These are phyloP conservation scores for Apostichopus californicus DNA, from an alignment of 35 echinoderm and acorn worm species.

Conservation along the genomic window DNA sequence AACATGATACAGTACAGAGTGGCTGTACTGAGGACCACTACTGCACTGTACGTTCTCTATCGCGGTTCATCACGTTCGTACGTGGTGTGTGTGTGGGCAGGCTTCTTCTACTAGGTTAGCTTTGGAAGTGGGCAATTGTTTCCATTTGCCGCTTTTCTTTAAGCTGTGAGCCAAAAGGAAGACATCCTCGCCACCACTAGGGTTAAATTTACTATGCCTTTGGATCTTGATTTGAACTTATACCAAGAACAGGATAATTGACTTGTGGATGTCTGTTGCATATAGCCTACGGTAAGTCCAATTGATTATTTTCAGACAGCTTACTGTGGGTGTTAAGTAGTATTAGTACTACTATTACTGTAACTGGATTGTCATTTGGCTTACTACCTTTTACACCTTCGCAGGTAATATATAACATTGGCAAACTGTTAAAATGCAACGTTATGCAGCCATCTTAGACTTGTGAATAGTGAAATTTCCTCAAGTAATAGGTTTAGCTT, in stretches of 20 bases:
- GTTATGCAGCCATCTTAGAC: too few species aligned
- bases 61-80: neutral
- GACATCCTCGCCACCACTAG: neutral
- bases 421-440: too few species aligned
- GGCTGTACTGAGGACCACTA: neutral
- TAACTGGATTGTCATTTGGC: too few species aligned
- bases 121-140: neutral
- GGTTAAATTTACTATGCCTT: neutral
- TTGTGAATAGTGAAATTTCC: too few species aligned
- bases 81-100: neutral
- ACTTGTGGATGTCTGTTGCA: neutral
- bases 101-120: neutral
- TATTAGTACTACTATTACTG: too few species aligned
- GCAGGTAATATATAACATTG: too few species aligned
- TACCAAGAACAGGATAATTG: neutral
- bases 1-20: neutral
- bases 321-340: too few species aligned
- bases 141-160: neutral
- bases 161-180: neutral
- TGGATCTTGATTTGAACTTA: neutral
- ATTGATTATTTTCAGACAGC: neutral
- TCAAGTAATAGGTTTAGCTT: too few species aligned
- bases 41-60: neutral
- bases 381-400: too few species aligned
- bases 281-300: neutral